Percentiles rank a stretch among this genome's conserved stretches.
These are phyloP conservation scores for Carollia perspicillata DNA, from an alignment of 2,113 vertebrate genomes.

Conservation along the genomic window DNA sequence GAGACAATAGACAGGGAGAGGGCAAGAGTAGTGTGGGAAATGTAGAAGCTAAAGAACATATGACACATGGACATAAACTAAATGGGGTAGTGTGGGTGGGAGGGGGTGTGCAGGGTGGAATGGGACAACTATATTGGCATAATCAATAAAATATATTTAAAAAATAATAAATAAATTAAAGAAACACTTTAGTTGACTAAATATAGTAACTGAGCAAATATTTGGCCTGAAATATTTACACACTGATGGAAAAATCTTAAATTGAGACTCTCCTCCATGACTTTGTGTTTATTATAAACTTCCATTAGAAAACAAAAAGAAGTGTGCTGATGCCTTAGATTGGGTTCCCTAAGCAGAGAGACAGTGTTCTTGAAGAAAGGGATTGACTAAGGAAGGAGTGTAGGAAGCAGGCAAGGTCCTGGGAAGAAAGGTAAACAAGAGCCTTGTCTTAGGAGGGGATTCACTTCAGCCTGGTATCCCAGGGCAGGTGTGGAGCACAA, in stretches of 20 bases:
- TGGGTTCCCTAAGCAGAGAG: not conserved
- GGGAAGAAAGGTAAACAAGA: not conserved
- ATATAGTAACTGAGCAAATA: not conserved
- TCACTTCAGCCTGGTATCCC: not conserved
- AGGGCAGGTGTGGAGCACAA: not conserved
- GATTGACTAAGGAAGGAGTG: not conserved
- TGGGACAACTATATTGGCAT: no score
- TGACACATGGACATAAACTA: no score
- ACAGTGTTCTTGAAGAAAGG: not conserved
- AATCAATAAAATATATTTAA: no score
- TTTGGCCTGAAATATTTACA: not conserved
- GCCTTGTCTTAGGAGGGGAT: no score
- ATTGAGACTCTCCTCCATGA: not conserved
- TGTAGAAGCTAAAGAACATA: no score
- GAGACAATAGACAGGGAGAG: no score
- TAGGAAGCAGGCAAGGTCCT: not conserved
- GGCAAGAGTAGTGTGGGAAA: no score
- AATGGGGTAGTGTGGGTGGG: no score
- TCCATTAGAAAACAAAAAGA: not conserved
- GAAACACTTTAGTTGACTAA: not conserved
- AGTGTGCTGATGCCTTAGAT: not conserved
- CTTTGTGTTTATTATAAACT: not conserved
- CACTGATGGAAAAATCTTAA: not conserved
- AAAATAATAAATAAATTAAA: no score
- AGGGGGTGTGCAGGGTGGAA: no score